These are phyloP conservation scores for Erebia palarica DNA, from an alignment of 2,888 invertebrate genomes.

Conservation along the genomic window DNA sequence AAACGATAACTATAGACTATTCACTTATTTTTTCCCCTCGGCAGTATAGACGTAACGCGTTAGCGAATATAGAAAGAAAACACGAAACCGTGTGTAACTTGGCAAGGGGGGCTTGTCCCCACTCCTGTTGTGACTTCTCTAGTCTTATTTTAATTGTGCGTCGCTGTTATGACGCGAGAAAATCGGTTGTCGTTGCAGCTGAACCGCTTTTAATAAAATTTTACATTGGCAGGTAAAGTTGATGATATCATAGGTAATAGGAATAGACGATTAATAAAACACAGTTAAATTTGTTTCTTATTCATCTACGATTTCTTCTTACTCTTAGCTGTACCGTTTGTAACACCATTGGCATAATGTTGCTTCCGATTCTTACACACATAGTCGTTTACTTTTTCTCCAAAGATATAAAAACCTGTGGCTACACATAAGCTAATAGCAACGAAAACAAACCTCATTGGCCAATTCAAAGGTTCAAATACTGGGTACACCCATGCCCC, in stretches of 20 bases:
- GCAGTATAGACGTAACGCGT: too few relatives aligned
- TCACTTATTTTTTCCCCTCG: too few relatives aligned
- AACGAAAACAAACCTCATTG: constrained; percentile 87
- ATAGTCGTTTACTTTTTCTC: constrained; percentile 86
- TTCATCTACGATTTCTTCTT: constrained; percentile 22
- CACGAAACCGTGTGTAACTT: too few relatives aligned
- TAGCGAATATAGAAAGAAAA: too few relatives aligned
- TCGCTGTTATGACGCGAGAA: too few relatives aligned
- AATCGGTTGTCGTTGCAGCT: too few relatives aligned
- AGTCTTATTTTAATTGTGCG: too few relatives aligned
- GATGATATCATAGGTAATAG: not conserved
- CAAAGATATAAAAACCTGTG: constrained; percentile 85
- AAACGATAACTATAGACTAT: too few relatives aligned
- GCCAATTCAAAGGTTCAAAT: constrained; percentile 86
- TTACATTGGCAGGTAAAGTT: not conserved
- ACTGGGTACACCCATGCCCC: constrained; percentile 96
- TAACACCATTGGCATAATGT: constrained; percentile 30
- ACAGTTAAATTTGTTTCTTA: not conserved
- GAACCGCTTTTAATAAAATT: too few relatives aligned
- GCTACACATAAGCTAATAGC: constrained; percentile 79
- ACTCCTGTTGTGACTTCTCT: too few relatives aligned
- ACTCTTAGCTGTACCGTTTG: constrained; percentile 19
- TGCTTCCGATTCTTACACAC: constrained; percentile 81
- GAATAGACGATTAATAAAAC: not conserved
- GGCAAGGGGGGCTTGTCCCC: too few relatives aligned